phyloP scores from a whole-genome alignment of 2,888 invertebrate species.

The Lepidochrysops patricia region DNA sequence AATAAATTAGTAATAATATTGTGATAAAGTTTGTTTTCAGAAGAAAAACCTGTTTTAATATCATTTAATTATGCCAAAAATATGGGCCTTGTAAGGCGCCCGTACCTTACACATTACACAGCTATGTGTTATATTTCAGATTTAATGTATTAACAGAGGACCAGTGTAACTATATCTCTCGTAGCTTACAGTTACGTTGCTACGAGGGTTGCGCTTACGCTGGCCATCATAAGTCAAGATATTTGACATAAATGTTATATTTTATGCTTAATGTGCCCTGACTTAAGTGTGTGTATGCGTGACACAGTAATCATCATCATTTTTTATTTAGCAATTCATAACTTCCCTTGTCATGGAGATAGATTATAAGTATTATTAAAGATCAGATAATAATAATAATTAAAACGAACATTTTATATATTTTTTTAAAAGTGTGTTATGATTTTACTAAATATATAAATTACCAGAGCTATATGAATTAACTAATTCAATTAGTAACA shows the following conservation, averaged over 20 bases:
- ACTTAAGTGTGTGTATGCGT: background rate
- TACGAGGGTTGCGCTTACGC: background rate
- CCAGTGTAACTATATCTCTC: background rate
- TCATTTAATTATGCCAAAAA: no score
- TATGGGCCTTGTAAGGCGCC: no score
- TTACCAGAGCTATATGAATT: no score
- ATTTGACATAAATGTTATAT: background rate
- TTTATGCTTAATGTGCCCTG: background rate
- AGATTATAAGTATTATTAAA: no score
- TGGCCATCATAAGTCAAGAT: background rate
- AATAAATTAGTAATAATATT: no score
- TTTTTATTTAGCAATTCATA: background rate
- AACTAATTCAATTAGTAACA: no score
- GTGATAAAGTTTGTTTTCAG: no score
- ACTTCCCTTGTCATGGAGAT: background rate
- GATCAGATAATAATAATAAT: background rate
- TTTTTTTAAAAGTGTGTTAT: no score
- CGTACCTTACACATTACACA: background rate
- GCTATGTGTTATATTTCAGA: background rate
- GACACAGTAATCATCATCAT: background rate
- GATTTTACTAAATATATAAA: no score
- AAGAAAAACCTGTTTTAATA: no score
- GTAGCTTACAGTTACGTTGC: background rate
- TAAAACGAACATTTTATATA: no score
- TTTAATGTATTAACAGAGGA: background rate